Evolutionary conservation across 37 sponge, comb jelly and placozoan species (phyloP).

Genomic region (Petrosia ficiformis): DNA sequence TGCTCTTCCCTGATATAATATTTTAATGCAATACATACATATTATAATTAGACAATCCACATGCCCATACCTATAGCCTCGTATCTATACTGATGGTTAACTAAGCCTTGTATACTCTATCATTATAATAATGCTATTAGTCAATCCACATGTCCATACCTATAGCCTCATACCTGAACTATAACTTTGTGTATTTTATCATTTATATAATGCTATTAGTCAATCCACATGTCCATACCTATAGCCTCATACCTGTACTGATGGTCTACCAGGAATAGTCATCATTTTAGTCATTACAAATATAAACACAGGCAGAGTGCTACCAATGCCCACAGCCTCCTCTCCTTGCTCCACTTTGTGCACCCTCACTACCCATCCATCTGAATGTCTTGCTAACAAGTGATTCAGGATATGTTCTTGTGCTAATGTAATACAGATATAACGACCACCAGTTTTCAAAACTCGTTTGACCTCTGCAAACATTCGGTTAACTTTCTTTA

Average conservation of each 20-base stretch:
- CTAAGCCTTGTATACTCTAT: too few species aligned
- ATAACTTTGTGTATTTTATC: too few species aligned
- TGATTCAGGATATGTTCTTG: slow-evolving; percentile 68
- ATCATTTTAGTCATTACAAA: slow-evolving; percentile 86
- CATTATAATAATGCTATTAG: too few species aligned
- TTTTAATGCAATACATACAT: too few species aligned
- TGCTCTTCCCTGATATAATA: too few species aligned
- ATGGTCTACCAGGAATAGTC: slow-evolving; percentile 18
- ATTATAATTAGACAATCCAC: too few species aligned
- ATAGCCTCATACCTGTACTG: slow-evolving; percentile 53
- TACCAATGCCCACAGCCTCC: slow-evolving; percentile 28
- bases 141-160: too few species aligned
- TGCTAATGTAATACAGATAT: slow-evolving; percentile 73
- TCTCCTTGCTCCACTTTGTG: slow-evolving; percentile 56
- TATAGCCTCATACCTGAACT: too few species aligned
- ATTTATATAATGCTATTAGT: too few species aligned
- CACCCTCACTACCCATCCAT: slow-evolving; percentile 80
- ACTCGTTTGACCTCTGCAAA: slow-evolving; percentile 76
- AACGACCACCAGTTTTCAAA: slow-evolving; percentile 72
- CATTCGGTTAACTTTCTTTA: slow-evolving; percentile 46
- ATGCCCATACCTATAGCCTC: too few species aligned
- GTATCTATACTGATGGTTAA: too few species aligned
- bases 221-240: too few species aligned
- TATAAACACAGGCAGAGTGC: slow-evolving; percentile 79
- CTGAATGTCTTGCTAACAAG: slow-evolving; percentile 31